These are phyloP conservation scores for Malthinus flaveolus DNA, from an alignment of 2,888 invertebrate genomes.

Conservation along the genomic window DNA sequence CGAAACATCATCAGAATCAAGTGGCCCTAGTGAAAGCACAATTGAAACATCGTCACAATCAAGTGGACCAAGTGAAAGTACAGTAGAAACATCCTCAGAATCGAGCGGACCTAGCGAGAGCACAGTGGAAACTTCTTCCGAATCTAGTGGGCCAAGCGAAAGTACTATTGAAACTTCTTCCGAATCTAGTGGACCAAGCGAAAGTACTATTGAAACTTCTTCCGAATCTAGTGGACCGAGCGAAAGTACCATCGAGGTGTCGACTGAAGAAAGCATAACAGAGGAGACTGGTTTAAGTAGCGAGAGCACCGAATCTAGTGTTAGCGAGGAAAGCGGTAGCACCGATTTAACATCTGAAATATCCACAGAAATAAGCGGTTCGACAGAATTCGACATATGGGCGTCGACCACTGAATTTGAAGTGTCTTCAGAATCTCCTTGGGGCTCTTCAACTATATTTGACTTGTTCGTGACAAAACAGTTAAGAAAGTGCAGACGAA, in stretches of 20 bases:
- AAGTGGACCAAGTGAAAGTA: background rate
- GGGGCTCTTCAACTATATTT: constrained; percentile 60
- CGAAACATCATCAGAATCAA: constrained; percentile 19
- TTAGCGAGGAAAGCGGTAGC: constrained; percentile 25
- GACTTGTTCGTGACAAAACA: constrained; percentile 59
- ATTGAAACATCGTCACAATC: constrained; percentile 10
- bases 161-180: background rate
- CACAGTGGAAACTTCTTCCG: constrained; percentile 10
- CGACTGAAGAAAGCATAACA: constrained; percentile 34
- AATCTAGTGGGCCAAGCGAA: background rate
- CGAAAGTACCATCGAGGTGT: constrained; percentile 16
- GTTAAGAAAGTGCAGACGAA: constrained; percentile 62
- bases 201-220: background rate
- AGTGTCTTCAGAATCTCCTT: constrained; percentile 37
- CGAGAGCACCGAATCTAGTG: constrained; percentile 4
- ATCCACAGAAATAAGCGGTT: constrained; percentile 15
- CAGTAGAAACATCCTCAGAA: background rate
- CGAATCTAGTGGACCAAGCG: background rate
- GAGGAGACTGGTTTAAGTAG: constrained; percentile 19
- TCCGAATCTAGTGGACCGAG: background rate
- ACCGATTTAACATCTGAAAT: constrained; percentile 35
- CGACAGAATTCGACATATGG: constrained; percentile 40
- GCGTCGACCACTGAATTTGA: constrained; percentile 42
- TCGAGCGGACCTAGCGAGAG: background rate
- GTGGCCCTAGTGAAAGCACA: constrained; percentile 3